Percentiles rank a stretch among this genome's conserved stretches.
Conservation (phyloP, 37 sponge, comb jelly and placozoan species). For the Spongilla lacustris region DNA sequence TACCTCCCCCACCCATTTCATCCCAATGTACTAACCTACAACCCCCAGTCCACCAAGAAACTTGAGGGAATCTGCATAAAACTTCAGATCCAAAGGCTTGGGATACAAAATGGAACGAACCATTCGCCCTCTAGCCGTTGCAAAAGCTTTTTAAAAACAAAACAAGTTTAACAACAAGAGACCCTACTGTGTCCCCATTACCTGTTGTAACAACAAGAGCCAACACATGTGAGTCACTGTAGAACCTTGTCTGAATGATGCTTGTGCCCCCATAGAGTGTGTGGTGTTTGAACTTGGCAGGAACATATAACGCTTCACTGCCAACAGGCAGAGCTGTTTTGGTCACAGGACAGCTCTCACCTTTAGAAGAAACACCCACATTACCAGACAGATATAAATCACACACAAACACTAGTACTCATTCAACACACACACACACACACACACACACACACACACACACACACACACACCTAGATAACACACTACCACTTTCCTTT, state of each 20-base stretch:
- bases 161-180: neutral
- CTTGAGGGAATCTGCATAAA: conserved; percentile 18
- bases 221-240: conserved; percentile 28
- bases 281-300: conserved; percentile 68
- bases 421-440: too few species aligned
- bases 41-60: conserved; percentile 14
- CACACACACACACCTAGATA: too few species aligned
- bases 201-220: conserved; percentile 84
- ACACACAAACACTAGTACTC: too few species aligned
- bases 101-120: conserved; percentile 33
- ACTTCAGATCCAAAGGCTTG: conserved; percentile 1
- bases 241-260: conserved; percentile 81
- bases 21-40: neutral
- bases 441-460: too few species aligned
- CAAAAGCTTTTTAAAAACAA: neutral
- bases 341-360: conserved; percentile 88
- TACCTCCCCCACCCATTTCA: neutral
- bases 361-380: conserved; percentile 5
- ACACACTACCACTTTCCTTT: too few species aligned
- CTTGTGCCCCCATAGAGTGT: conserved; percentile 85
- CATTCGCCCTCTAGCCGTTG: conserved; percentile 16
- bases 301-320: conserved; percentile 27
- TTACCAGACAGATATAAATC: too few species aligned
- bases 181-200: neutral
- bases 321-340: conserved; percentile 72